Percentiles rank a stretch among this genome's conserved stretches.
Conservation (phyloP, 2,113 vertebrate genomes). For the Porphyrio hochstetteri region DNA sequence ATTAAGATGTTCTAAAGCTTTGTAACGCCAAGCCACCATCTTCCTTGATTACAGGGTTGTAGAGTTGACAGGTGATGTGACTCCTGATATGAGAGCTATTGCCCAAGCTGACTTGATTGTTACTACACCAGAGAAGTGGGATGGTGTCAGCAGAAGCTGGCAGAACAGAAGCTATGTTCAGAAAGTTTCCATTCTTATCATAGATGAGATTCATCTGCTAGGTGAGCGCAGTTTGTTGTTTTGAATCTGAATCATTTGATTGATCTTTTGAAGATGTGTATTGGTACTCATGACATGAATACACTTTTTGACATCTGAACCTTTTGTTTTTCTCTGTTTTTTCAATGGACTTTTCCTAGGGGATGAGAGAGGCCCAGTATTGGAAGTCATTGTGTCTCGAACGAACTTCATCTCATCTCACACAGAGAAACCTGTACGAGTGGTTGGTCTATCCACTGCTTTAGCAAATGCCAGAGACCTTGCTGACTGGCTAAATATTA, state of each 20-base stretch:
- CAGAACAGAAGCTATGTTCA: conserved; percentile 97
- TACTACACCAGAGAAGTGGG: conserved; percentile 98
- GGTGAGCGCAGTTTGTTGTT: conserved; percentile 74
- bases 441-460: conserved; percentile 97
- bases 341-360: conserved; percentile 74
- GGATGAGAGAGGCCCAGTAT: conserved; percentile 95
- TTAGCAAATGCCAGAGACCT: conserved; percentile 97
- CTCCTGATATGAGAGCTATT: conserved; percentile 95
- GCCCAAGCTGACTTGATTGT: conserved; percentile 95
- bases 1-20: not conserved
- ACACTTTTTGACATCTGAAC: not conserved
- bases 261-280: not conserved
- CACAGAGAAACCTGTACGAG: conserved; percentile 88
- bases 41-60: conserved; percentile 84
- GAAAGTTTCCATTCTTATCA: conserved; percentile 96
- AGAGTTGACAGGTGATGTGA: conserved; percentile 95
- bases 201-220: conserved; percentile 97
- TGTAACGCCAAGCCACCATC: not conserved
- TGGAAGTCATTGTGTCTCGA: conserved; percentile 97
- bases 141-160: conserved; percentile 97
- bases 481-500: conserved; percentile 95
- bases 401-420: conserved; percentile 99
- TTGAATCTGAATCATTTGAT: not conserved
- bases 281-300: not conserved
- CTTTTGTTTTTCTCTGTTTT: conserved; percentile 6